A percentile compares a stretch with the other conserved stretches of the same genome.
Evolutionary conservation across 2,888 invertebrate genomes (phyloP).

Genomic region (Hybos culiciformis): DNA sequence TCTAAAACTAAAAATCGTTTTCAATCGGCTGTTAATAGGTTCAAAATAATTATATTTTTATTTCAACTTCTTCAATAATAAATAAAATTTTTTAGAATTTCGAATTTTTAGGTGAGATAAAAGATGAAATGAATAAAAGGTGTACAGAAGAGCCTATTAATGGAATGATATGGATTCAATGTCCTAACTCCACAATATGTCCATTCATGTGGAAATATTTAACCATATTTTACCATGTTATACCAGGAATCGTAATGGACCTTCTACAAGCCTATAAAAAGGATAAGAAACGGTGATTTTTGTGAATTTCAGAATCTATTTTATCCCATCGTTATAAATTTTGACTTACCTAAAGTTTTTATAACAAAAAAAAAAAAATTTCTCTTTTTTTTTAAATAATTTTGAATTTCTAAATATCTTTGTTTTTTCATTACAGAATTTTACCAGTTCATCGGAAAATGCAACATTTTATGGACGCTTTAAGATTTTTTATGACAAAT

Average conservation of each 20-base stretch:
- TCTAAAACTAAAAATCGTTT: no score
- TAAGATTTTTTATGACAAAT: slow-evolving; percentile 16
- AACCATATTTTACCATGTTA: slow-evolving; percentile 17
- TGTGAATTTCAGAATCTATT: no score
- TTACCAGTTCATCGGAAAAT: slow-evolving; percentile 17
- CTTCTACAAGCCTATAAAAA: no score
- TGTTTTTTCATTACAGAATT: slow-evolving; percentile 12
- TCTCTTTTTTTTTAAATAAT: no score
- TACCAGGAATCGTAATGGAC: slow-evolving; percentile 17
- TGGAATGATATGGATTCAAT: slow-evolving; percentile 15
- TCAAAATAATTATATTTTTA: no score
- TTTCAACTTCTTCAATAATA: no score
- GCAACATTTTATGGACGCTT: slow-evolving; percentile 14
- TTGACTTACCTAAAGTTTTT: no score
- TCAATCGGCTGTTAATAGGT: no score
- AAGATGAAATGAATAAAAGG: background rate
- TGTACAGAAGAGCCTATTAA: slow-evolving; percentile 11
- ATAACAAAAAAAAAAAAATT: no score
- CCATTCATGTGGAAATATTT: slow-evolving; percentile 14
- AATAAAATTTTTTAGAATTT: no score
- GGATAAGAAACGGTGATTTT: no score
- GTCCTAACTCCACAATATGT: slow-evolving; percentile 11
- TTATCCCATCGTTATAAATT: no score
- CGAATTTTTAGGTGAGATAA: slow-evolving; percentile 12
- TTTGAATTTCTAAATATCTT: background rate